A percentile compares a stretch with the other conserved stretches of the same genome.
phyloP scores from a whole-genome alignment of 2,888 invertebrate species.

The Diaperis boleti region DNA sequence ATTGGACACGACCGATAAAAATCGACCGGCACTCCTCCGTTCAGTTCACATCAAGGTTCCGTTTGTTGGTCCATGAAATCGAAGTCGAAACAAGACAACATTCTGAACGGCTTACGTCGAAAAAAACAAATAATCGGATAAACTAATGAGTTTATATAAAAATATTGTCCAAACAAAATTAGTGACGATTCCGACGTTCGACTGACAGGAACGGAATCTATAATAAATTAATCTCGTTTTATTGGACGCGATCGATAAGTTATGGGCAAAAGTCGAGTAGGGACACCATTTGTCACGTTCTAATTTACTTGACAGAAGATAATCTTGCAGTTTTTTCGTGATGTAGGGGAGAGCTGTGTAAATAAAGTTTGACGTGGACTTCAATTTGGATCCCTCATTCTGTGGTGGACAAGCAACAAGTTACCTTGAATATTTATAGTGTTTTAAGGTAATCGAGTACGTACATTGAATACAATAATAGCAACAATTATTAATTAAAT shows the following conservation, averaged over 20 bases:
- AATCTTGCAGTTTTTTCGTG: slow-evolving; percentile 18
- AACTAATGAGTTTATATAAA: slow-evolving; percentile 61
- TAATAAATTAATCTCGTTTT: slow-evolving; percentile 36
- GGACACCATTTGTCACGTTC: slow-evolving; percentile 25
- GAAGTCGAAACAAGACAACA: slow-evolving; percentile 23
- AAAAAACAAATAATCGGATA: slow-evolving; percentile 56
- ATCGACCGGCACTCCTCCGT: slow-evolving; percentile 27
- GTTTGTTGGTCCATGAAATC: slow-evolving; percentile 32
- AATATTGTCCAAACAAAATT: slow-evolving; percentile 60
- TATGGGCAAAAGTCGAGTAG: slow-evolving; percentile 12
- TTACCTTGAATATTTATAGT: too few relatives aligned
- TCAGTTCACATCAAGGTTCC: slow-evolving; percentile 6
- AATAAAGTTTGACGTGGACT: too few relatives aligned
- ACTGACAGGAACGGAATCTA: slow-evolving; percentile 28
- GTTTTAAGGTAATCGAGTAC: too few relatives aligned
- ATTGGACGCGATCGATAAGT: slow-evolving; percentile 18
- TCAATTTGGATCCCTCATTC: too few relatives aligned
- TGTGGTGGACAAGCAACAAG: too few relatives aligned
- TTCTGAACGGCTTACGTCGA: slow-evolving; percentile 32
- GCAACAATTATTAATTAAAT: too few relatives aligned
- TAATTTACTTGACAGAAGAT: slow-evolving; percentile 17
- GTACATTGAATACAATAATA: too few relatives aligned
- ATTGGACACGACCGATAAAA: slow-evolving; percentile 29
- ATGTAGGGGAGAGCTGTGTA: too few relatives aligned
- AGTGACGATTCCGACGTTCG: slow-evolving; percentile 40